Percentiles rank a stretch among this genome's conserved stretches.
These are phyloP conservation scores for Papio anubis DNA, from an alignment of 2,113 vertebrate species.

Conservation along the genomic window DNA sequence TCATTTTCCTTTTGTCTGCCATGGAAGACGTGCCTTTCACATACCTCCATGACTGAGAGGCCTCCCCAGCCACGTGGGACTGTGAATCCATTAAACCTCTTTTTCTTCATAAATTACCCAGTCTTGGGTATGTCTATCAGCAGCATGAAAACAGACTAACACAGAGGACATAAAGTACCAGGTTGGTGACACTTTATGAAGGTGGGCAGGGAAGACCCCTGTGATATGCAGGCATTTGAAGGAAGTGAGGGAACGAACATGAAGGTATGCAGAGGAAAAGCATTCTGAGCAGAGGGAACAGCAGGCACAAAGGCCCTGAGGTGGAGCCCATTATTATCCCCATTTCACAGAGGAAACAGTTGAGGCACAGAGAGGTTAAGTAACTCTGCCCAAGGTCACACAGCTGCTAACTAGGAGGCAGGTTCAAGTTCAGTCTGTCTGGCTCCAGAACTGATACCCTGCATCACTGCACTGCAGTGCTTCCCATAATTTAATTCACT, in stretches of 20 bases:
- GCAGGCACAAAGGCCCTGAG: not conserved
- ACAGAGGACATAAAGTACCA: not conserved
- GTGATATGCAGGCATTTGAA: not conserved
- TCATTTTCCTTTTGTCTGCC: too few relatives aligned
- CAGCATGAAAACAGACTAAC: too few relatives aligned
- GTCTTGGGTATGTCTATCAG: too few relatives aligned
- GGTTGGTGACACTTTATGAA: not conserved
- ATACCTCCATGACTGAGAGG: too few relatives aligned
- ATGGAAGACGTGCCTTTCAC: too few relatives aligned
- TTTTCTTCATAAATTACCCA: too few relatives aligned
- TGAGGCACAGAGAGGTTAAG: not conserved
- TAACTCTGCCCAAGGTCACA: not conserved
- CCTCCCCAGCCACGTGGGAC: too few relatives aligned
- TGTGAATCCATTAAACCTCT: too few relatives aligned
- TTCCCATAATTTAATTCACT: not conserved
- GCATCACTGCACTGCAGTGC: rapidly evolving
- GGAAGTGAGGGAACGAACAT: not conserved
- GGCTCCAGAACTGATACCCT: not conserved
- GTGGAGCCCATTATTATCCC: too few relatives aligned
- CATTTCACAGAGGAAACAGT: not conserved
- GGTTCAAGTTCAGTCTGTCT: not conserved
- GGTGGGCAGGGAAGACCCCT: not conserved
- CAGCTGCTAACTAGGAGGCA: not conserved
- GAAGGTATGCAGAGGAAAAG: not conserved
- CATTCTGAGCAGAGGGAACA: not conserved